phyloP scores from a whole-genome alignment of 2,888 invertebrate genomes.

The Eupithecia vulgata region DNA sequence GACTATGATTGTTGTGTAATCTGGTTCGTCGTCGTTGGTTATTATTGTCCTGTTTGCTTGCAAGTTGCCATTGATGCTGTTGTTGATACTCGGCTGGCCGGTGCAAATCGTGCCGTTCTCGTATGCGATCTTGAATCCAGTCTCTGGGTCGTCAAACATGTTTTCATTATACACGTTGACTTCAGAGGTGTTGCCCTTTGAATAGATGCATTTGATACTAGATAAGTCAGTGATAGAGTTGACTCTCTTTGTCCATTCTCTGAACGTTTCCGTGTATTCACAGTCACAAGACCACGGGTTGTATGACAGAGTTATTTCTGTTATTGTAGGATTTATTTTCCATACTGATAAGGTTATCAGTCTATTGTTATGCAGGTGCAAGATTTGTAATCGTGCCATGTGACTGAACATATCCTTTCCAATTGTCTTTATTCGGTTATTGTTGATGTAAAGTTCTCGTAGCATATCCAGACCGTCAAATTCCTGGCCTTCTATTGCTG shows the following conservation, averaged over 20 bases:
- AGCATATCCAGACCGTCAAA: constrained; percentile 91
- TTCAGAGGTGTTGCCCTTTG: constrained; percentile 83
- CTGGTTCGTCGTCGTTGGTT: constrained; percentile 88
- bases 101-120: constrained; percentile 86
- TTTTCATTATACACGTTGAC: constrained; percentile 84
- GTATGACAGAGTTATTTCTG: constrained; percentile 86
- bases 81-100: constrained; percentile 87
- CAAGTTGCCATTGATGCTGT: constrained; percentile 88
- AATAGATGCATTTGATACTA: constrained; percentile 87
- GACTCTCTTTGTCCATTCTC: constrained; percentile 89
- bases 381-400: constrained; percentile 86
- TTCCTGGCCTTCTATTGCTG: constrained; percentile 89
- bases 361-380: constrained; percentile 89
- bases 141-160: constrained; percentile 82
- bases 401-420: constrained; percentile 89
- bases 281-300: constrained; percentile 95
- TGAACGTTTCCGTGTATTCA: constrained; percentile 89
- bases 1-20: constrained; percentile 89
- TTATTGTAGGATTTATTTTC: constrained; percentile 86
- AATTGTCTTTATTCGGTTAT: constrained; percentile 88
- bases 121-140: constrained; percentile 84
- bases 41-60: constrained; percentile 89
- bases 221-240: constrained; percentile 86
- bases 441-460: constrained; percentile 88
- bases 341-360: constrained; percentile 88